A percentile compares a stretch with the other conserved stretches of the same genome.
These are phyloP conservation scores for Mareca penelope DNA, from an alignment of 2,797 vertebrate species.

Conservation along the genomic window DNA sequence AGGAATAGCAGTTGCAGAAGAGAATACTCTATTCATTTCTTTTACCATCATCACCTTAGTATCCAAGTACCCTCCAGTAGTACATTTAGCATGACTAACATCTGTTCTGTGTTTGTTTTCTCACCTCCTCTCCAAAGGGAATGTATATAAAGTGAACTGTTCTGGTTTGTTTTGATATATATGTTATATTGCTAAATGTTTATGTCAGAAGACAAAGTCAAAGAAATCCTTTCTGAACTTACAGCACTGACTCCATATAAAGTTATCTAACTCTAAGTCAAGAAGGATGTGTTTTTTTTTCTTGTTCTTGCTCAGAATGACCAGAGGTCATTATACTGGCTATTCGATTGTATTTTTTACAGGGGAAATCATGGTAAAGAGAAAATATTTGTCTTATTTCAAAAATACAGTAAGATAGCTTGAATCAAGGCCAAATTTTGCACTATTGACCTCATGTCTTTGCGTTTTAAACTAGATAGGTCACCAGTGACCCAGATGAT, in stretches of 20 bases:
- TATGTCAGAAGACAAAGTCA: conserved; percentile 45
- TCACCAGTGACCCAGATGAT: not conserved
- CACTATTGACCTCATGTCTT: conserved; percentile 46
- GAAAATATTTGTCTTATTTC: not conserved
- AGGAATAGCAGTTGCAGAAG: not conserved
- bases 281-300: not conserved
- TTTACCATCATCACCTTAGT: conserved; percentile 29
- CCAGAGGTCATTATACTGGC: not conserved
- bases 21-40: conserved; percentile 16
- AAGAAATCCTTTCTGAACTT: conserved; percentile 43
- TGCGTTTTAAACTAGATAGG: conserved; percentile 24
- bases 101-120: conserved; percentile 71
- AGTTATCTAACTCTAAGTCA: not conserved
- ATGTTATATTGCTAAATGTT: conserved; percentile 49
- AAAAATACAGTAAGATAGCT: not conserved
- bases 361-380: not conserved
- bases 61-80: conserved; percentile 37
- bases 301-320: not conserved
- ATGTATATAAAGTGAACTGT: conserved; percentile 47
- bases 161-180: conserved; percentile 69
- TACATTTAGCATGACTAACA: conserved; percentile 61
- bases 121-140: conserved; percentile 62
- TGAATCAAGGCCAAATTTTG: conserved; percentile 41
- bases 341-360: not conserved
- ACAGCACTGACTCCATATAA: not conserved